Evolutionary conservation across 2,797 vertebrate genomes (phyloP).

Genomic region (Acipenser ruthenus): DNA sequence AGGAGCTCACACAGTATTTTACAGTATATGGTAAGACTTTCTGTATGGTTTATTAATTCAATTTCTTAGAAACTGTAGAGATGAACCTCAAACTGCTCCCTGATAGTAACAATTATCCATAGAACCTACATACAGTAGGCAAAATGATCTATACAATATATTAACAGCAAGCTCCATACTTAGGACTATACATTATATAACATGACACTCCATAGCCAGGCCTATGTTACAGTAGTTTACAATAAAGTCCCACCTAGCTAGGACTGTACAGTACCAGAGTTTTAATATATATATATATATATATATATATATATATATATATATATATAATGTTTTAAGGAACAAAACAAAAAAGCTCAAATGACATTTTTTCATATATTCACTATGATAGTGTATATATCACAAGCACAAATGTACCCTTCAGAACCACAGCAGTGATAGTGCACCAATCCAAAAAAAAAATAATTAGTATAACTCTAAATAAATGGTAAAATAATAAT

Average conservation of each 20-base stretch:
- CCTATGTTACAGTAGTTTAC: constrained; percentile 4
- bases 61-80: constrained; percentile 10
- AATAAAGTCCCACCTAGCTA: constrained; percentile 33
- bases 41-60: not conserved
- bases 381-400: no score
- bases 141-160: constrained; percentile 37
- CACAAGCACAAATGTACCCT: no score
- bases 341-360: no score
- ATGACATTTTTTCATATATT: no score
- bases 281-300: not conserved
- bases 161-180: constrained; percentile 27
- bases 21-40: no score
- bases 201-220: constrained; percentile 22
- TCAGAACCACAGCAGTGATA: no score
- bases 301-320: no score
- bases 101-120: constrained; percentile 23
- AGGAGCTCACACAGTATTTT: no score
- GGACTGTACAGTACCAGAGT: constrained; percentile 42
- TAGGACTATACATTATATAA: constrained; percentile 36
- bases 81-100: constrained; percentile 20
- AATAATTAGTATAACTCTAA: no score
- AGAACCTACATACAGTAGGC: constrained; percentile 29
- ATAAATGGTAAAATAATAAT: no score
- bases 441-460: no score
- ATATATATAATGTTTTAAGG: no score